Evolutionary conservation across 2,797 vertebrate genomes (phyloP).

Genomic region (Hydrocynus forskahlii): DNA sequence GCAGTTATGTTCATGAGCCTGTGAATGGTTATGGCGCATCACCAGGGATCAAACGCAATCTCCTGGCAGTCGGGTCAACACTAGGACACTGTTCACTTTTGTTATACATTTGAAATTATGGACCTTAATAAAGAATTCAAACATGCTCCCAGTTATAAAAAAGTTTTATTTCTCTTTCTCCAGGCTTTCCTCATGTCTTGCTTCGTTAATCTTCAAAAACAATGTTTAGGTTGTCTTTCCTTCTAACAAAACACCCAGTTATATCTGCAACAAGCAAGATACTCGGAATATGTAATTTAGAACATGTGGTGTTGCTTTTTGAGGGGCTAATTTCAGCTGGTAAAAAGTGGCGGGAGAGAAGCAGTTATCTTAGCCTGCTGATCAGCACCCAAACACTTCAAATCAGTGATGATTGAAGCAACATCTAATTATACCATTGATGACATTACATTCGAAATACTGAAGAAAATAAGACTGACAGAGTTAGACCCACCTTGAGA

Average conservation of each 20-base stretch:
- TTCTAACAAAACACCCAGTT: background rate
- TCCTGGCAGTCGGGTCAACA: too few species aligned
- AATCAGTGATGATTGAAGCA: conserved; percentile 10
- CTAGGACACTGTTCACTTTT: too few species aligned
- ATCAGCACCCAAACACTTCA: conserved; percentile 29
- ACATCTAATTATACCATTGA: background rate
- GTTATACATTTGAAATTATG: background rate
- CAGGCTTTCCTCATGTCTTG: background rate
- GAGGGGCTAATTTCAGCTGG: background rate
- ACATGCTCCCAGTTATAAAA: background rate
- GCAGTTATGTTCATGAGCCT: too few species aligned
- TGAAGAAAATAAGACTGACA: background rate
- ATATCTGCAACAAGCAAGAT: background rate
- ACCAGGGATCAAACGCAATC: too few species aligned
- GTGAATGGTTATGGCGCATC: too few species aligned
- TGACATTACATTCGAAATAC: background rate
- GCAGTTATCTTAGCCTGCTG: conserved; percentile 3
- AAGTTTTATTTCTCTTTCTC: background rate
- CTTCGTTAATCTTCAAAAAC: background rate
- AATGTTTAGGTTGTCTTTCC: background rate
- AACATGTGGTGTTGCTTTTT: background rate
- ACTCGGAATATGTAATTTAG: conserved; percentile 4
- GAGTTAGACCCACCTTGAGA: background rate
- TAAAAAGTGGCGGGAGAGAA: background rate
- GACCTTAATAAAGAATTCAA: background rate